Conservation (phyloP, 2,113 vertebrate species). For the Phocoena phocoena region DNA sequence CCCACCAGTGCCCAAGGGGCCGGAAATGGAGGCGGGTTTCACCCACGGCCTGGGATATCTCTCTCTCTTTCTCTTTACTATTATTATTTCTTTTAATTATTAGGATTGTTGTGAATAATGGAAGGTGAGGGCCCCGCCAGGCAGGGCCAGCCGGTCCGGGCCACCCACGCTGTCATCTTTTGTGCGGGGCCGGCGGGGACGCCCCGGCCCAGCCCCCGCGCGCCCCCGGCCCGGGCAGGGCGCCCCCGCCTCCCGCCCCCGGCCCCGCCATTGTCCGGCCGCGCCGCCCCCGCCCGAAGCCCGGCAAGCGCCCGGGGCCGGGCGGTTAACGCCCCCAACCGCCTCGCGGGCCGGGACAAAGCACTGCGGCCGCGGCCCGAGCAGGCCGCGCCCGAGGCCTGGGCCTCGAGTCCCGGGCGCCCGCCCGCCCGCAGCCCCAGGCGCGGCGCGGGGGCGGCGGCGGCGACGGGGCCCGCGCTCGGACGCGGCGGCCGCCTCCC, state of each 20-base stretch:
- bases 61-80: background rate
- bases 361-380: conserved; percentile 52
- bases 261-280: conserved; percentile 64
- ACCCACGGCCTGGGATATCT: background rate
- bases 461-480: conserved; percentile 43
- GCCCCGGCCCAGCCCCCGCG: conserved; percentile 43
- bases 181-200: conserved; percentile 46
- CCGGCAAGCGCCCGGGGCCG: background rate
- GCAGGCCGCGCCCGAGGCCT: conserved; percentile 74
- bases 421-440: conserved; percentile 35
- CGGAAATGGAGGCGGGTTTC: background rate
- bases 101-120: background rate
- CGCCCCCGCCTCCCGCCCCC: conserved; percentile 38
- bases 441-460: conserved; percentile 35
- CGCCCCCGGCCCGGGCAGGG: background rate
- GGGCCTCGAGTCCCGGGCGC: conserved; percentile 63
- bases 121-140: background rate
- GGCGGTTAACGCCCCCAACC: conserved; percentile 65
- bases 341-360: conserved; percentile 58
- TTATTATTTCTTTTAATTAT: background rate
- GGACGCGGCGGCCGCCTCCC: conserved; percentile 7
- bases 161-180: conserved; percentile 76
- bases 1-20: background rate
- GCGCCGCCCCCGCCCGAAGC: background rate
- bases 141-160: conserved; percentile 8